Conservation (phyloP, 64 coral and sea anemone genomes). For the Hydrozoanthus tunicans region DNA sequence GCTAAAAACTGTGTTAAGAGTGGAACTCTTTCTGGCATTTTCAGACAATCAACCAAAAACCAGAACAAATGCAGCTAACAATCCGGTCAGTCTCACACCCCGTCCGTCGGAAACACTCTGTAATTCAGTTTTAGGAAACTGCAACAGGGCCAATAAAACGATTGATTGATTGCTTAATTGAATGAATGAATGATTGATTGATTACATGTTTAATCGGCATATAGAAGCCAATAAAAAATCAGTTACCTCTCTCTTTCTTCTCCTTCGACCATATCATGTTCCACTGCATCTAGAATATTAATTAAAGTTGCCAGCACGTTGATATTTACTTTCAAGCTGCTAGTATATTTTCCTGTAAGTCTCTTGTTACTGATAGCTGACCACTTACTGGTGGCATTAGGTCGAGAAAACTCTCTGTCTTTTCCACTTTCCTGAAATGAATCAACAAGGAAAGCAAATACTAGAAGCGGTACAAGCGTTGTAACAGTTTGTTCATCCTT, state of each 20-base stretch:
- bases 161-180: background rate
- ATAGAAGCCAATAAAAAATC: background rate
- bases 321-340: constrained; percentile 64
- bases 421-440: constrained; percentile 41
- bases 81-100: too few relatives aligned
- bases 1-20: too few relatives aligned
- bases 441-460: constrained; percentile 19
- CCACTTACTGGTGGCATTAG: background rate
- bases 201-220: background rate
- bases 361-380: too few relatives aligned
- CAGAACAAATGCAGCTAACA: too few relatives aligned
- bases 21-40: too few relatives aligned
- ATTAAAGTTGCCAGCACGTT: constrained; percentile 66
- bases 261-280: constrained; percentile 11
- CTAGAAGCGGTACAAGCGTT: background rate
- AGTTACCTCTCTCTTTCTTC: constrained; percentile 51
- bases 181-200: background rate
- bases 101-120: too few relatives aligned
- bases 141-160: too few relatives aligned
- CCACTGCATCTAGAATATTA: constrained; percentile 56
- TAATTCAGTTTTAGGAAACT: too few relatives aligned
- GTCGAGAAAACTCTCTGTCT: constrained; percentile 35
- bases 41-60: too few relatives aligned
- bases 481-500: constrained; percentile 23
- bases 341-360: constrained; percentile 46